A percentile compares a stretch with the other conserved stretches of the same genome.
phyloP scores from a whole-genome alignment of 2,113 vertebrate species.

The Cromileptes altivelis region DNA sequence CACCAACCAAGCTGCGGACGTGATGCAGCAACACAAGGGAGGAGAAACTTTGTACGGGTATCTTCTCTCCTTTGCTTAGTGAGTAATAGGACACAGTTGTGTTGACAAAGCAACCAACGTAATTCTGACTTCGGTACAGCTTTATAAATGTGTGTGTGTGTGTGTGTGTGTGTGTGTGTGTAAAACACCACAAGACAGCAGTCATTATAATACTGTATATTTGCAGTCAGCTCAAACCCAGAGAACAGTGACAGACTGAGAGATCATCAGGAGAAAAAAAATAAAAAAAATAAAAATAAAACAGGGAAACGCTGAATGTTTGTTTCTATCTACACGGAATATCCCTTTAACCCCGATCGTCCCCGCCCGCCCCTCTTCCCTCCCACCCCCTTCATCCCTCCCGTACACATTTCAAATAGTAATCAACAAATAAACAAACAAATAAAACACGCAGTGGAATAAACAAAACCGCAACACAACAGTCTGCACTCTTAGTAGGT shows the following conservation, averaged over 20 bases:
- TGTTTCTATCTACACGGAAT: constrained; percentile 78
- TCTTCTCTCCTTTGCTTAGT: no score
- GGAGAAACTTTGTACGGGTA: no score
- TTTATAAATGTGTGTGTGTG: neutral
- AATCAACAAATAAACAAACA: constrained; percentile 72
- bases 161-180: constrained; percentile 28
- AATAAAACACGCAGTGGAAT: constrained; percentile 72
- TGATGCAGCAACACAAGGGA: no score
- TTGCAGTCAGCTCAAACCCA: constrained; percentile 82
- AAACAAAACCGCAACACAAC: constrained; percentile 78
- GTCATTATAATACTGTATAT: constrained; percentile 82
- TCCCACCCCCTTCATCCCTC: constrained; percentile 22
- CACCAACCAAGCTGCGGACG: no score
- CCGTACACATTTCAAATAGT: constrained; percentile 65
- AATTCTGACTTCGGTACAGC: no score
- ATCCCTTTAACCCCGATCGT: constrained; percentile 58
- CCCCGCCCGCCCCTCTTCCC: constrained; percentile 5
- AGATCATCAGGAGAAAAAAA: constrained; percentile 65
- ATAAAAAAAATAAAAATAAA: constrained; percentile 37
- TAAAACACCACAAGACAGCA: constrained; percentile 37
- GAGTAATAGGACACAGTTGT: no score
- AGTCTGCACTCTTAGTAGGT: constrained; percentile 68
- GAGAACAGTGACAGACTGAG: constrained; percentile 80
- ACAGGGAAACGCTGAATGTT: constrained; percentile 48
- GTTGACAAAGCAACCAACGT: no score